Percentiles rank a stretch among this genome's conserved stretches.
Evolutionary conservation across 2,797 vertebrate species (phyloP).

Genomic region (Anolis apletophallus): DNA sequence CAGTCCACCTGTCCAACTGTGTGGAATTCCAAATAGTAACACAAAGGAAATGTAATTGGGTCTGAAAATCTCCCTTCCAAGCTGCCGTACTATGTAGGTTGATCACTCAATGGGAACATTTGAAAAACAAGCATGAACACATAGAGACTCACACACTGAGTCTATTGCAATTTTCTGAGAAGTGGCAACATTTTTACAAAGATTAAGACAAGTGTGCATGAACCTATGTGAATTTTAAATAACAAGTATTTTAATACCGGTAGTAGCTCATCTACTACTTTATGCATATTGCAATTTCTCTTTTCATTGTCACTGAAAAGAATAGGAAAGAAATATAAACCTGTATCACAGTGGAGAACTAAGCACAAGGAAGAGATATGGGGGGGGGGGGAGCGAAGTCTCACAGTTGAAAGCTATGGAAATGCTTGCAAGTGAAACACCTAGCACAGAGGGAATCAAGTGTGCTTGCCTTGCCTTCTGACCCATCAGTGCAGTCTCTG

Average conservation of each 20-base stretch:
- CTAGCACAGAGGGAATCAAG: background rate
- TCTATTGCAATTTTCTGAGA: background rate
- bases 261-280: background rate
- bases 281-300: background rate
- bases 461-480: background rate
- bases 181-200: background rate
- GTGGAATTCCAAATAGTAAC: background rate
- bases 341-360: background rate
- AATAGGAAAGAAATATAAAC: background rate
- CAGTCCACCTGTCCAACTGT: background rate
- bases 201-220: background rate
- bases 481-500: background rate
- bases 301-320: background rate
- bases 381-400: background rate
- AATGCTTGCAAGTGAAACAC: background rate
- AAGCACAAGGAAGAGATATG: background rate
- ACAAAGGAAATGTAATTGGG: background rate
- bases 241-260: background rate
- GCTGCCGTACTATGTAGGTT: background rate
- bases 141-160: background rate
- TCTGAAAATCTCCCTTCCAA: background rate
- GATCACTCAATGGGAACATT: conserved; percentile 4
- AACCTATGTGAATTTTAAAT: background rate
- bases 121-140: too few species aligned
- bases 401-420: background rate